These are phyloP conservation scores for Platalea minor DNA, from an alignment of 2,797 vertebrate species.

Conservation along the genomic window DNA sequence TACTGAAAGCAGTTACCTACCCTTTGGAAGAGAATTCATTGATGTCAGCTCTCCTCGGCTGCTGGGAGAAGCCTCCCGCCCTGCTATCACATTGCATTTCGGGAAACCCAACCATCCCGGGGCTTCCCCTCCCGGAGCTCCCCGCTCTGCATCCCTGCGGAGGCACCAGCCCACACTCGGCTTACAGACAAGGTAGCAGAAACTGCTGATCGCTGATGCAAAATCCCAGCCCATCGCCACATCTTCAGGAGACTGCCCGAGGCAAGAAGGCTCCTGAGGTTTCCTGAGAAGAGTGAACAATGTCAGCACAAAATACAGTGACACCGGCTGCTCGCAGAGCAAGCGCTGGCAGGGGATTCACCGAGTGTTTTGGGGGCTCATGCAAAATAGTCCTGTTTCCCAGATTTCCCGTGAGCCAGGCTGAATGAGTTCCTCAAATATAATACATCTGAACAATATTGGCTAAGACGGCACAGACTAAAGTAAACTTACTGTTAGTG, in stretches of 20 bases:
- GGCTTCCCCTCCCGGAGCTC: background rate
- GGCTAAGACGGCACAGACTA: background rate
- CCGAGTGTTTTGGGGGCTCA: accelerated
- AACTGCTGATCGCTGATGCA: background rate
- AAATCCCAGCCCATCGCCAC: background rate
- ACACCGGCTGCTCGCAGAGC: accelerated
- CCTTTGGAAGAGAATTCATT: background rate
- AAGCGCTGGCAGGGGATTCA: background rate
- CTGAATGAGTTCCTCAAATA: background rate
- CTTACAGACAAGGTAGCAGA: background rate
- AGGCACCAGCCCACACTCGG: background rate
- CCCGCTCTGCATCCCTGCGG: accelerated
- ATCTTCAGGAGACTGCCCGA: background rate
- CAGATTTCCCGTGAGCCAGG: background rate
- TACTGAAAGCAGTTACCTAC: background rate
- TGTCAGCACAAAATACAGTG: accelerated
- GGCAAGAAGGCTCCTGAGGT: background rate
- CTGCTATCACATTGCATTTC: accelerated
- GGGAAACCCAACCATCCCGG: accelerated
- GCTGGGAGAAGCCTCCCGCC: background rate
- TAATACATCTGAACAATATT: too few species aligned
- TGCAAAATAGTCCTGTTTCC: background rate
- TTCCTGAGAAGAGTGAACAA: background rate
- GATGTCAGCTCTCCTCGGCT: background rate
- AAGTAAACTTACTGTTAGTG: background rate